Evolutionary conservation across 1,140 invertebrate genomes (phyloP).

Genomic region (Leptopilina boulardi): DNA sequence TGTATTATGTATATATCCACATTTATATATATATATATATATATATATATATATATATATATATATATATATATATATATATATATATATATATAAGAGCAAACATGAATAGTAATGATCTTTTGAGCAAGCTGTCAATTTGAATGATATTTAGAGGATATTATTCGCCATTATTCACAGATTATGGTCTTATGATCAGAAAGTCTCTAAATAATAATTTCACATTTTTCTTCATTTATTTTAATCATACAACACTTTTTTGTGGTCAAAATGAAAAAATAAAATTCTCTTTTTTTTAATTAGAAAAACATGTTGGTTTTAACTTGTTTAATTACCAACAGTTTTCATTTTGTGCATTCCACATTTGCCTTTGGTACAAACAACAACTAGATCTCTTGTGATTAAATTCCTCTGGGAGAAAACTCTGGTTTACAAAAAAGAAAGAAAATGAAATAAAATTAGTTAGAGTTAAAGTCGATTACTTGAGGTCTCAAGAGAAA

Average conservation of each 20-base stretch:
- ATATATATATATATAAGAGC: slow-evolving; percentile 34
- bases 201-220: no score
- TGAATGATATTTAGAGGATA: background rate
- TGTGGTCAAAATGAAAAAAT: no score
- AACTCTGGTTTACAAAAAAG: background rate
- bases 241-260: no score
- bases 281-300: no score
- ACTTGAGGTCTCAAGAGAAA: background rate
- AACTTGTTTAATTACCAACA: no score
- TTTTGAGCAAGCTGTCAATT: background rate
- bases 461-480: background rate
- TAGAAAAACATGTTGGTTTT: no score
- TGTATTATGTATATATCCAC: background rate
- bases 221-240: no score
- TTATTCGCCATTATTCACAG: background rate
- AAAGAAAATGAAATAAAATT: background rate
- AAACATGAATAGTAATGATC: slow-evolving; percentile 16
- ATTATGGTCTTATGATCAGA: background rate
- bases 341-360: no score
- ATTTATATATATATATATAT: slow-evolving; percentile 6
- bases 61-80: background rate
- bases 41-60: background rate
- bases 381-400: background rate
- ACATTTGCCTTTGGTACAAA: background rate
- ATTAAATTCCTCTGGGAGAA: background rate